These are phyloP conservation scores for Orientallactaga sibirica DNA, from an alignment of 2,797 vertebrate genomes.

Conservation along the genomic window DNA sequence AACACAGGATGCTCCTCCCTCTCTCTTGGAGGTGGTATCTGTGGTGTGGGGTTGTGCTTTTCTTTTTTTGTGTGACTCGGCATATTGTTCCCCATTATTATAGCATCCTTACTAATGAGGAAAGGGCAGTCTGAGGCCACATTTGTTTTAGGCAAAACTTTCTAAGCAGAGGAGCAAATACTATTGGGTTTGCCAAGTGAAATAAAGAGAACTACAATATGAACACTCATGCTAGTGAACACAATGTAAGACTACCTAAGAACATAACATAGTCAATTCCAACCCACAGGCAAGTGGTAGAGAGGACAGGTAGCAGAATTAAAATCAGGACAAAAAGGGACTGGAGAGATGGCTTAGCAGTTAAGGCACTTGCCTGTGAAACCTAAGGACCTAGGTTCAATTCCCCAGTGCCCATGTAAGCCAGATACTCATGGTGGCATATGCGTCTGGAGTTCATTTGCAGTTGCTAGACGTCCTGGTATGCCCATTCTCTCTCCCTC, in stretches of 20 bases:
- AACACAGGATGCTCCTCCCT: background rate
- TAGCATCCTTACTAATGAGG: constrained; percentile 36
- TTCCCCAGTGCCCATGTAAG: no score
- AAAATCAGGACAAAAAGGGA: background rate
- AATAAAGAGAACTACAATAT: background rate
- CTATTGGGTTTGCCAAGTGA: background rate
- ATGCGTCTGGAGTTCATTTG: no score
- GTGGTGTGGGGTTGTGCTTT: background rate
- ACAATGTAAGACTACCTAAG: constrained; percentile 30
- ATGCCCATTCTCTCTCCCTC: no score
- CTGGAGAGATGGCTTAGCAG: no score
- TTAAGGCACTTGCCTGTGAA: no score
- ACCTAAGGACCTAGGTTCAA: no score
- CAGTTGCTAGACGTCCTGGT: no score
- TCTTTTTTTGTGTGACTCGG: constrained; percentile 18
- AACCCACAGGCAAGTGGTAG: background rate
- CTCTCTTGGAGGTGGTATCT: background rate
- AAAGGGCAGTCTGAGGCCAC: background rate
- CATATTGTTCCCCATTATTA: background rate
- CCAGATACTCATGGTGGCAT: no score
- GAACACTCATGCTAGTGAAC: constrained; percentile 45
- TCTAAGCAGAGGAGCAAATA: background rate
- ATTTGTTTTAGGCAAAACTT: constrained; percentile 17
- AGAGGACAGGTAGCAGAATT: constrained; percentile 25
- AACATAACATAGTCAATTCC: constrained; percentile 3